Conservation (phyloP, 2,797 vertebrate genomes). For the Cottoperca gobio region DNA sequence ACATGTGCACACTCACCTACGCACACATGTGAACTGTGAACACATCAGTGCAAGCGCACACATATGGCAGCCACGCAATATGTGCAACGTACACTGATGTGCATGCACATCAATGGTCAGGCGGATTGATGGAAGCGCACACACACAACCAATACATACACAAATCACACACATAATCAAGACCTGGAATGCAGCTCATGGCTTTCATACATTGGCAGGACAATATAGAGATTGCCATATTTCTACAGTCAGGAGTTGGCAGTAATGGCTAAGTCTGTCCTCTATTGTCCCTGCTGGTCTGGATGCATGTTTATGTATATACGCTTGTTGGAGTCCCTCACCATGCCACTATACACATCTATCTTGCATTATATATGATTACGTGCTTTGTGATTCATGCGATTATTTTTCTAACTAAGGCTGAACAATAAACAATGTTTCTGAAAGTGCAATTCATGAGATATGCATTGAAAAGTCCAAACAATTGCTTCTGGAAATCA, state of each 20-base stretch:
- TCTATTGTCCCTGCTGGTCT: slow-evolving; percentile 67
- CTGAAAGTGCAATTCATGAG: slow-evolving; percentile 1
- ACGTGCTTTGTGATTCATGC: slow-evolving; percentile 13
- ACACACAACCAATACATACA: slow-evolving; percentile 18
- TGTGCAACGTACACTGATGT: slow-evolving; percentile 34
- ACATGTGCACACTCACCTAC: slow-evolving; percentile 40
- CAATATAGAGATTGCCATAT: slow-evolving; percentile 76
- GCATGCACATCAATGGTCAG: slow-evolving; percentile 49
- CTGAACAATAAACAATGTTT: slow-evolving; percentile 17
- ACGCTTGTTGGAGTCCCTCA: slow-evolving; percentile 35
- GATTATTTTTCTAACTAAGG: slow-evolving; percentile 3
- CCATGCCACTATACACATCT: slow-evolving; percentile 42
- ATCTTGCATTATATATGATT: slow-evolving; percentile 27
- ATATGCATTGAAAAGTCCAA: background rate
- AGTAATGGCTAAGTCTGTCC: slow-evolving; percentile 64
- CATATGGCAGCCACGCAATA: slow-evolving; percentile 44
- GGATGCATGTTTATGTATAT: slow-evolving; percentile 60
- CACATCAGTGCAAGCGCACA: background rate
- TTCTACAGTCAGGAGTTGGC: slow-evolving; percentile 78
- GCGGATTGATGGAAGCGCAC: slow-evolving; percentile 3
- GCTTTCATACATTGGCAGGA: slow-evolving; percentile 79
- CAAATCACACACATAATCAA: slow-evolving; percentile 65
- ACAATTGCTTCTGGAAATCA: background rate
- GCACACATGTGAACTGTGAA: background rate
- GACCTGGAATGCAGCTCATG: slow-evolving; percentile 65